A percentile compares a stretch with the other conserved stretches of the same genome.
Conservation (phyloP, 2,797 vertebrate genomes). For the Arrhamphus sclerolepis region DNA sequence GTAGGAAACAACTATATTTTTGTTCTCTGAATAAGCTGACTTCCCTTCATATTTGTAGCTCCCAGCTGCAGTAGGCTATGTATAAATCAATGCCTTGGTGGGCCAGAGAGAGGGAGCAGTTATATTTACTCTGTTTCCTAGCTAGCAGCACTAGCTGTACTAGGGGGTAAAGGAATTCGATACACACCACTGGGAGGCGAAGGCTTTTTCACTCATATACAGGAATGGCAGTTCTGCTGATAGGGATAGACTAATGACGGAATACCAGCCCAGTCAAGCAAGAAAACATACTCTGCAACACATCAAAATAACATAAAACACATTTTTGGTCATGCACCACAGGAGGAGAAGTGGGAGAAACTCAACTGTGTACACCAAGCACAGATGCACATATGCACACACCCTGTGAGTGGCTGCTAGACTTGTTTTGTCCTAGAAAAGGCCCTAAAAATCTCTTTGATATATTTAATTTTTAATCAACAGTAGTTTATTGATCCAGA, state of each 20-base stretch:
- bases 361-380: slow-evolving; percentile 13
- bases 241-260: slow-evolving; percentile 68
- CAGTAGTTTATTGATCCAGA: slow-evolving; percentile 62
- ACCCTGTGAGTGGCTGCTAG: background rate
- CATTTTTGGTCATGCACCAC: slow-evolving; percentile 47
- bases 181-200: slow-evolving; percentile 72
- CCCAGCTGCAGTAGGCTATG: slow-evolving; percentile 73
- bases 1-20: slow-evolving; percentile 73
- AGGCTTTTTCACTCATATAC: slow-evolving; percentile 54
- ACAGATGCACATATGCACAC: background rate
- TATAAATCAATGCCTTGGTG: slow-evolving; percentile 81
- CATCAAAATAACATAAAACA: slow-evolving; percentile 58
- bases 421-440: slow-evolving; percentile 11
- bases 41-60: slow-evolving; percentile 76
- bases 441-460: slow-evolving; percentile 23
- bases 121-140: slow-evolving; percentile 80
- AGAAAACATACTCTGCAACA: slow-evolving; percentile 50
- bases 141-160: slow-evolving; percentile 74
- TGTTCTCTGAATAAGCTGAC: slow-evolving; percentile 78
- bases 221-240: slow-evolving; percentile 64
- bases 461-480: slow-evolving; percentile 49
- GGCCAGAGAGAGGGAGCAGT: slow-evolving; percentile 74
- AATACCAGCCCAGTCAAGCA: slow-evolving; percentile 58
- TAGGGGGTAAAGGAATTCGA: slow-evolving; percentile 76
- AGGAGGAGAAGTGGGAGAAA: slow-evolving; percentile 28